phyloP scores from a whole-genome alignment of 2,888 invertebrate species.

The Neoscelio sp. region DNA sequence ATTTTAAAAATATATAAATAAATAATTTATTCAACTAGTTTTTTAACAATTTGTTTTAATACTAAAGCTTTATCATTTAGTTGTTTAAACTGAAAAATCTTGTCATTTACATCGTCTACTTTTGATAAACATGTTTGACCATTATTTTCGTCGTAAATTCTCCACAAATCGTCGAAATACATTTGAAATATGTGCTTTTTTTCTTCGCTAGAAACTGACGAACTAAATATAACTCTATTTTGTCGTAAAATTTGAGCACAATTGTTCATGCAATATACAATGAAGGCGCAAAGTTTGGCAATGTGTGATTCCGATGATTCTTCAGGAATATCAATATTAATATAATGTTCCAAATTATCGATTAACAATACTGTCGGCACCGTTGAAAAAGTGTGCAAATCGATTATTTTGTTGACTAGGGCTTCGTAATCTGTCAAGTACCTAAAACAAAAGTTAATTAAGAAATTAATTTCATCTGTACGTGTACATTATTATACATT shows the following conservation, averaged over 20 bases:
- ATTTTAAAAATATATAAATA: neutral
- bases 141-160: slow-evolving; percentile 36
- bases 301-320: slow-evolving; percentile 68
- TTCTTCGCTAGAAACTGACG: slow-evolving; percentile 47
- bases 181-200: slow-evolving; percentile 14
- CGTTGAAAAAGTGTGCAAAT: slow-evolving; percentile 74
- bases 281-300: slow-evolving; percentile 74
- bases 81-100: slow-evolving; percentile 48
- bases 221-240: slow-evolving; percentile 62
- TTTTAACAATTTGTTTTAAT: slow-evolving; percentile 51
- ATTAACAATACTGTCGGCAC: slow-evolving; percentile 77
- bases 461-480: slow-evolving; percentile 4
- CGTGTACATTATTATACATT: no score
- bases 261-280: slow-evolving; percentile 75
- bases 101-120: neutral
- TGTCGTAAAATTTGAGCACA: slow-evolving; percentile 73
- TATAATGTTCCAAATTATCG: slow-evolving; percentile 77
- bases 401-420: slow-evolving; percentile 73
- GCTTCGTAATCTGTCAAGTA: slow-evolving; percentile 76
- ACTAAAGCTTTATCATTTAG: slow-evolving; percentile 33
- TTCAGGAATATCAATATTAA: slow-evolving; percentile 49
- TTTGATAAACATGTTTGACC: slow-evolving; percentile 36
- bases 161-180: slow-evolving; percentile 71
- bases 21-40: slow-evolving; percentile 2
- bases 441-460: slow-evolving; percentile 66